Conservation (phyloP, 23 tunicate species). For the Botrylloides violaceus region DNA sequence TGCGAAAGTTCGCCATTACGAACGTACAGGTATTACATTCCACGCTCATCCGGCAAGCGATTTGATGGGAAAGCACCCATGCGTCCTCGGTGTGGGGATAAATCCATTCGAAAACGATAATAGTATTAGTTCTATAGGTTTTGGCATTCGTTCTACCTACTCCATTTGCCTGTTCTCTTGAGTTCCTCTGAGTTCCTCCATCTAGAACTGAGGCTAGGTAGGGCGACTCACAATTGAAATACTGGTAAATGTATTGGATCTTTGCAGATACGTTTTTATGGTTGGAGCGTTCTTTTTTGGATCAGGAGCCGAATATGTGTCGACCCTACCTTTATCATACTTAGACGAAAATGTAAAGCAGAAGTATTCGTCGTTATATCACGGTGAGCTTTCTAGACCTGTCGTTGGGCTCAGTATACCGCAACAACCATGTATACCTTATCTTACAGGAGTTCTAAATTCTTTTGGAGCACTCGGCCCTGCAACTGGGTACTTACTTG, state of each 20-base stretch:
- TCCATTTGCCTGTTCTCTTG: too few species aligned
- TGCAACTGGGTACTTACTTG: constrained; percentile 40
- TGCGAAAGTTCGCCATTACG: not conserved
- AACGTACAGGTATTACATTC: constrained; percentile 5
- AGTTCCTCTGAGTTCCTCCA: too few species aligned
- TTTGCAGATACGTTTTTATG: constrained; percentile 3
- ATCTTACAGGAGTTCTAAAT: constrained; percentile 33
- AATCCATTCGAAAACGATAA: too few species aligned
- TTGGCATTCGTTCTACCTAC: too few species aligned
- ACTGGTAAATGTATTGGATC: too few species aligned
- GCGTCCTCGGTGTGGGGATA: too few species aligned
- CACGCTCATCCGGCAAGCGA: too few species aligned
- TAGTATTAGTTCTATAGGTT: too few species aligned
- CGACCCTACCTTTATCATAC: not conserved
- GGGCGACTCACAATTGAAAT: not conserved
- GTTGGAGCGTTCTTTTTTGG: not conserved
- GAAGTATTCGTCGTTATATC: not conserved
- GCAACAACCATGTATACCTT: not conserved
- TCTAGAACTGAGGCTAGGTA: too few species aligned
- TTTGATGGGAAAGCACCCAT: too few species aligned
- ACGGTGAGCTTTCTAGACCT: not conserved
- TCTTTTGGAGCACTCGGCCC: constrained; percentile 35
- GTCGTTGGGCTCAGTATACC: not conserved
- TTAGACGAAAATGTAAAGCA: constrained; percentile 12
- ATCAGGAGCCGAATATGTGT: not conserved